Evolutionary conservation across 2,888 invertebrate species (phyloP), one percentile per base, ranked within the genome.

Genomic region (Atethmia centrago): DNA sequence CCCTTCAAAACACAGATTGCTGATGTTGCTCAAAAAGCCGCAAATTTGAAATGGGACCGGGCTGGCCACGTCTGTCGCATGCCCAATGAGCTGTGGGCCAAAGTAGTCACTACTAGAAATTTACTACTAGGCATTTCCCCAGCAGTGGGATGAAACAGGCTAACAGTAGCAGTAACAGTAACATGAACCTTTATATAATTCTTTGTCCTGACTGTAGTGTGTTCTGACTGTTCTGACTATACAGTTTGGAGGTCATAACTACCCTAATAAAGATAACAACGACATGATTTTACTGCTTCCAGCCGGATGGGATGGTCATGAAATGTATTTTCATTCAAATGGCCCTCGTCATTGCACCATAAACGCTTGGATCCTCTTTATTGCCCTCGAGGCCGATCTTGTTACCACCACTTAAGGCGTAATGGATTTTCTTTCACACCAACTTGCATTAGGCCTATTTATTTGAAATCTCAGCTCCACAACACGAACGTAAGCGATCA

Each of bases 401-500:
- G 72, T 74, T 77, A 75, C 65, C 51, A 74, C 71, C 71, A 75
- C 68, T 82, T 75, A 79, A 68, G 49, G 36, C 68, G 31, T 70
- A 84, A 84, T 86, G 70, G 75, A 78, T 85, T 74, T 87, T 74
- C 62, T 80, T 85, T 80, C 62, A 71, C 61, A 71, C 71, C 21
- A 36, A 76, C 53, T 76, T 82, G 79, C 63, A 73, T 74, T 74
- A 86, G 36, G 70, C 74, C 69, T 82, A 75, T 77, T 78, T 80
- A 77, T 84, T 83, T 69, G 51, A 45, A 71, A 82, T 74, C 49
- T 31, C 68, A 73, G 42, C 70, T 76, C 55, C 64, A 78, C 64
- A 74, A 77, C 63, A 71, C 61, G 73, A 78, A 76, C 75, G 71
- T 65, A 89, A 79, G 89, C 90, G 88, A 91, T 92, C 90, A 92